Percentiles rank a stretch among this genome's conserved stretches.
phyloP scores from a whole-genome alignment of 2,797 vertebrate genomes.

The Petrocephalus schoutedeni region DNA sequence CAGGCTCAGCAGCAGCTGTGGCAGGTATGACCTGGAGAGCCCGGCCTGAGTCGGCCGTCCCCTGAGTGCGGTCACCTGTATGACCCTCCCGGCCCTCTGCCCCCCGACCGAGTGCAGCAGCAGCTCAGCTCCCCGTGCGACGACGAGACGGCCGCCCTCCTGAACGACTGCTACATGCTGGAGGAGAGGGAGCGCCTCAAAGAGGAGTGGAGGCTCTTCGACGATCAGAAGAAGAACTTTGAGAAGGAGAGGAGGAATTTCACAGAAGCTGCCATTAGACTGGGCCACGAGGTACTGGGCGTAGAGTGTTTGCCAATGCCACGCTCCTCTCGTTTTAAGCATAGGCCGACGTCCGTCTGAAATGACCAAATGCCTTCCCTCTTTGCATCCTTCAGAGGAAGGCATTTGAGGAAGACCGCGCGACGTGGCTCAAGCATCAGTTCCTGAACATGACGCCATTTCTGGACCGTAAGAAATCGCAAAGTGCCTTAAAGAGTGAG shows the following conservation, averaged over 20 bases:
- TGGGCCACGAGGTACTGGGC: conserved; percentile 79
- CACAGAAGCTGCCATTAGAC: conserved; percentile 90
- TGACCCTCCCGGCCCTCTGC: background rate
- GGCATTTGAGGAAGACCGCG: conserved; percentile 64
- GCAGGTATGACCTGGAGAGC: conserved; percentile 66
- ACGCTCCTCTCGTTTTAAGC: background rate
- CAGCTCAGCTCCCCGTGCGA: conserved; percentile 79
- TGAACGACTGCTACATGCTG: conserved; percentile 78
- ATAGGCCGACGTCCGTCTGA: background rate
- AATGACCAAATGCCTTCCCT: background rate
- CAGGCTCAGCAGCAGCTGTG: conserved; percentile 87
- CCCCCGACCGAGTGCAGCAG: conserved; percentile 60
- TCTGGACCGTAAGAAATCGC: conserved; percentile 54
- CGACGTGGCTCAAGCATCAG: conserved; percentile 68
- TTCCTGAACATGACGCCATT: conserved; percentile 72
- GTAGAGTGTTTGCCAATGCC: background rate
- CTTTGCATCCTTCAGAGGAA: conserved; percentile 52
- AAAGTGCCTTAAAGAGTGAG: conserved; percentile 62
- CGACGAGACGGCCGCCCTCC: conserved; percentile 73
- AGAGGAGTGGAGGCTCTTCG: conserved; percentile 83
- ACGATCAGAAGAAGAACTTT: conserved; percentile 86
- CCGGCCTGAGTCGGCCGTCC: background rate
- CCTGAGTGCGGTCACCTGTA: background rate
- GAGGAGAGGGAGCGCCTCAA: conserved; percentile 83
- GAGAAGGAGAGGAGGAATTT: conserved; percentile 87